These are phyloP conservation scores for Gryllus bimaculatus DNA, from an alignment of 1,140 invertebrate species.

Conservation along the genomic window DNA sequence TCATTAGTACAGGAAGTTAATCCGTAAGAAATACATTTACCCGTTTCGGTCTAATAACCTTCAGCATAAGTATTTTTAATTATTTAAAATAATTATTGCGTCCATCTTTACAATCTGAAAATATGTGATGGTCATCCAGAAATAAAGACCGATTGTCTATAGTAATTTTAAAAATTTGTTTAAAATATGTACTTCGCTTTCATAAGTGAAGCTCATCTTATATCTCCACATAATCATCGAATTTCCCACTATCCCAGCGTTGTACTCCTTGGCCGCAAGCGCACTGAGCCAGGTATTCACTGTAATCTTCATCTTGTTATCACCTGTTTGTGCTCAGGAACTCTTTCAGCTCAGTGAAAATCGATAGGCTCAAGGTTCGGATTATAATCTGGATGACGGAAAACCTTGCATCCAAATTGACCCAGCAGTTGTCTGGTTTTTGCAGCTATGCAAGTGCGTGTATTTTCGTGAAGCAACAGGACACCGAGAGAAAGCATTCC, in stretches of 20 bases:
- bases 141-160: too few relatives aligned
- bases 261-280: neutral
- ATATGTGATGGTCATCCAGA: too few relatives aligned
- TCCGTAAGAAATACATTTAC: too few relatives aligned
- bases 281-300: neutral
- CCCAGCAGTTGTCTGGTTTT: neutral
- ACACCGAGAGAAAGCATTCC: neutral
- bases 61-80: too few relatives aligned
- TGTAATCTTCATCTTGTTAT: neutral
- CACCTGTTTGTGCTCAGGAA: neutral
- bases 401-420: neutral
- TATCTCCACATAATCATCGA: neutral
- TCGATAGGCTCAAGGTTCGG: neutral
- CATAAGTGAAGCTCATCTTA: conserved; percentile 4
- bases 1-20: too few relatives aligned
- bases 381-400: too few relatives aligned
- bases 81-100: too few relatives aligned
- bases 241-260: neutral
- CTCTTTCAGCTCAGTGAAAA: neutral
- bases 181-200: neutral
- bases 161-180: too few relatives aligned
- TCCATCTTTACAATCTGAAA: too few relatives aligned
- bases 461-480: neutral
- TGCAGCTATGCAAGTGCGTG: neutral
- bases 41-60: too few relatives aligned